Evolutionary conservation across 1,140 invertebrate genomes (phyloP), one percentile per base, ranked within the genome.

Genomic region (Ladona fulva): DNA sequence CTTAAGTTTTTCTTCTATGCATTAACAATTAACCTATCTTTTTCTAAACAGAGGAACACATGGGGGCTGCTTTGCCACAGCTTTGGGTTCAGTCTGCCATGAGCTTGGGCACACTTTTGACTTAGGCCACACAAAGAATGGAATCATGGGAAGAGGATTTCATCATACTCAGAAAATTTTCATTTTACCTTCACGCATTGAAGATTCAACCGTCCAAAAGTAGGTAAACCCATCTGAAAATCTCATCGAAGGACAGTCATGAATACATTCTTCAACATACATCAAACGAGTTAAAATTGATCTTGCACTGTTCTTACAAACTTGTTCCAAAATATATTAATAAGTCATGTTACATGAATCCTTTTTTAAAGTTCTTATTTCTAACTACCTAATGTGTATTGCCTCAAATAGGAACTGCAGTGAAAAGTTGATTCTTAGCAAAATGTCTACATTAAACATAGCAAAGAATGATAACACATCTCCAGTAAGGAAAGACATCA

Each of bases 21-120:
- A n/a, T 37, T 37, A 37, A 8, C 1, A 37, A 8, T 8, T 37
- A 37, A 37, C 8, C 42, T 79, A 25, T 77, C 78, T 80, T 79
- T 78, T 76, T 77, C 80, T 80, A 83, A 85, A n/a, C 83, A 90
- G 94, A 76, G 91, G 92, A 12, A 95, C 93, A 0, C 89, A 91
- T 81, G 95, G 95, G 77, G 94, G 94, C 25, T 96, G 95, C 82
- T 95, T 94, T 86, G 93, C 95, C 5, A 97, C 96, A 14, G 95
- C 94, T 22, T 85, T 99, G 42, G 97, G 97, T 6, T 94, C 96
- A n/a, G 92, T 95, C 10, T 90, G 96, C 37, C 97, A 99, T 86
- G 97, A 98, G 87, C 85, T 99, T 74, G 95, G 95, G 16, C 97
- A 98, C 84, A 96, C 94, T 0, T 97, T 98, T 84, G 95, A 98